Conservation (phyloP, 2,113 vertebrate species). For the Cyrtonyx montezumae region DNA sequence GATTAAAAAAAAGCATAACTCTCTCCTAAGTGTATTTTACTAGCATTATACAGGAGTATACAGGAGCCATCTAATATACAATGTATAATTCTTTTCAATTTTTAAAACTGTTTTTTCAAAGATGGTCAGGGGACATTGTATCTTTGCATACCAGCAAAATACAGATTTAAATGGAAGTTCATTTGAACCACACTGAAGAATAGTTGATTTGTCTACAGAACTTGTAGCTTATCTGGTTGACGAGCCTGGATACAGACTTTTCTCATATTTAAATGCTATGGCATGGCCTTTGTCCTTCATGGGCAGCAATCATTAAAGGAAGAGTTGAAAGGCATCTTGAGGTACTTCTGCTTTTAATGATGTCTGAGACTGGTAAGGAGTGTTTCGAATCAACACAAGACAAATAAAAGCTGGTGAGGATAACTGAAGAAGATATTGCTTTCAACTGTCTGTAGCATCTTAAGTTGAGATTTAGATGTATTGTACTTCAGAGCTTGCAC, state of each 20-base stretch:
- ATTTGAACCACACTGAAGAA: neutral
- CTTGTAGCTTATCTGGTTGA: neutral
- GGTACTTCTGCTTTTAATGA: neutral
- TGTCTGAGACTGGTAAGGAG: too few species aligned
- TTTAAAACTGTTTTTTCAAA: neutral
- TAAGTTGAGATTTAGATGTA: neutral
- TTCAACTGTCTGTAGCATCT: neutral
- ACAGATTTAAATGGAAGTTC: neutral
- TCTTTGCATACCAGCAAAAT: neutral
- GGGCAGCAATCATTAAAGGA: neutral
- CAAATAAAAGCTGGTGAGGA: neutral
- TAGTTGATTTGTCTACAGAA: neutral
- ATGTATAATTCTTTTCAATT: neutral
- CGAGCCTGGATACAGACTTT: neutral
- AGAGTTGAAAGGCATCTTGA: neutral
- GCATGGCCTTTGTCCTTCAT: neutral
- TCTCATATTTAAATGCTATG: neutral
- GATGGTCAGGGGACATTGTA: accelerated
- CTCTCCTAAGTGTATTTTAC: neutral
- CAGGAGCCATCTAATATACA: neutral
- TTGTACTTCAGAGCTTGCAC: neutral
- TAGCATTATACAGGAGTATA: neutral
- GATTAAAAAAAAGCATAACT: neutral
- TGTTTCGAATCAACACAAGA: too few species aligned
- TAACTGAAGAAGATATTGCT: neutral